These are phyloP conservation scores for Petrosia ficiformis DNA, from an alignment of 37 sponge, comb jelly and placozoan genomes.

Conservation along the genomic window DNA sequence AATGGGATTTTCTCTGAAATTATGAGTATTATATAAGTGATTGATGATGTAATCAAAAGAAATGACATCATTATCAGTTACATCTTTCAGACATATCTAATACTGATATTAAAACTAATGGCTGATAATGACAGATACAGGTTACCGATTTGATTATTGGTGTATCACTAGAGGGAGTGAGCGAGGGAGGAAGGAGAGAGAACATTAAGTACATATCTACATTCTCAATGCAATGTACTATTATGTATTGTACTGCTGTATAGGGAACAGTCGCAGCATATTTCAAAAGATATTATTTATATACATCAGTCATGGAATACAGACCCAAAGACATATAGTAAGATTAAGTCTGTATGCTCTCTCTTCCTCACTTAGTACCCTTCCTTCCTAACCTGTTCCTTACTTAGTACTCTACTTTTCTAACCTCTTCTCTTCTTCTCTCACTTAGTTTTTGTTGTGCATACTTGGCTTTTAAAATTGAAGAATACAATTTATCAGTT, in stretches of 20 bases:
- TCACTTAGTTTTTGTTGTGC: conserved; percentile 63
- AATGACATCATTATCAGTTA: no score
- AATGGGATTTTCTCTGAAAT: no score
- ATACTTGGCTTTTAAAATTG: conserved; percentile 89
- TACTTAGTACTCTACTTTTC: background rate
- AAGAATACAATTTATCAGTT: conserved; percentile 84
- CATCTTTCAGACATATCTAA: background rate
- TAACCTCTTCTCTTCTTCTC: background rate
- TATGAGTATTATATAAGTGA: no score
- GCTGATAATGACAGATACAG: no score
- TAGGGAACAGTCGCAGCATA: conserved; percentile 80
- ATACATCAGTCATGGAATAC: conserved; percentile 77
- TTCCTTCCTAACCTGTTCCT: conserved; percentile 5
- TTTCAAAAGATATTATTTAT: conserved; percentile 80
- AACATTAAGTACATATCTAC: background rate
- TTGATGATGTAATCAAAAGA: no score
- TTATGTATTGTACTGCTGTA: background rate
- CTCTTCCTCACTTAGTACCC: background rate
- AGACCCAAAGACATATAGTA: conserved; percentile 85
- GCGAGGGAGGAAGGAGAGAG: background rate
- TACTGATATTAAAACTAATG: no score
- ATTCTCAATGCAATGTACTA: background rate
- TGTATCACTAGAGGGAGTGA: background rate
- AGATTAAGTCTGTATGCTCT: no score
- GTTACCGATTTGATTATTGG: no score